Evolutionary conservation across 2,113 vertebrate genomes (phyloP).

Genomic region (Microcebus tavaratra): DNA sequence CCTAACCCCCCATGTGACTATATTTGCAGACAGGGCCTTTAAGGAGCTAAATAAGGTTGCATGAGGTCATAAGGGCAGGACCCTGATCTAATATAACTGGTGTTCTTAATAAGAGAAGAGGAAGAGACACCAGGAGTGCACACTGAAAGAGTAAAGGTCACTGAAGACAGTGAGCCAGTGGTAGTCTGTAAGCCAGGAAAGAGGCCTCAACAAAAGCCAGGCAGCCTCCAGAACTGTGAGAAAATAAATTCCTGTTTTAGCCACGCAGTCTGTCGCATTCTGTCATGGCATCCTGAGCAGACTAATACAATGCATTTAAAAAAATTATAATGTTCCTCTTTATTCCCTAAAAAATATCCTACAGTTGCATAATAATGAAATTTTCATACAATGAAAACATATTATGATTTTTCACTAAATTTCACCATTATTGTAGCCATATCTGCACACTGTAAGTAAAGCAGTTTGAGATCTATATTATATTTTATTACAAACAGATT

Average conservation of each 20-base stretch:
- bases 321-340: neutral
- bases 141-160: neutral
- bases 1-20: neutral
- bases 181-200: neutral
- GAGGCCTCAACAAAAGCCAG: neutral
- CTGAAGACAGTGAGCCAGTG: neutral
- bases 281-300: neutral
- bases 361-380: neutral
- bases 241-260: neutral
- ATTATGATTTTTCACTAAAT: neutral
- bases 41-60: neutral
- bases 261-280: neutral
- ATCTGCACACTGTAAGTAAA: neutral
- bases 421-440: neutral
- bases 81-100: neutral
- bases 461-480: neutral
- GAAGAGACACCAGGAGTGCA: neutral
- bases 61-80: neutral
- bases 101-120: neutral
- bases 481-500: neutral
- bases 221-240: neutral
- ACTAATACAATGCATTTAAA: constrained; percentile 15
- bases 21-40: neutral
- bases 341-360: constrained; percentile 32
- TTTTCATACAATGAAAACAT: neutral